Evolutionary conservation across 2,113 vertebrate species (phyloP).

Genomic region (Hemiscyllium ocellatum): DNA sequence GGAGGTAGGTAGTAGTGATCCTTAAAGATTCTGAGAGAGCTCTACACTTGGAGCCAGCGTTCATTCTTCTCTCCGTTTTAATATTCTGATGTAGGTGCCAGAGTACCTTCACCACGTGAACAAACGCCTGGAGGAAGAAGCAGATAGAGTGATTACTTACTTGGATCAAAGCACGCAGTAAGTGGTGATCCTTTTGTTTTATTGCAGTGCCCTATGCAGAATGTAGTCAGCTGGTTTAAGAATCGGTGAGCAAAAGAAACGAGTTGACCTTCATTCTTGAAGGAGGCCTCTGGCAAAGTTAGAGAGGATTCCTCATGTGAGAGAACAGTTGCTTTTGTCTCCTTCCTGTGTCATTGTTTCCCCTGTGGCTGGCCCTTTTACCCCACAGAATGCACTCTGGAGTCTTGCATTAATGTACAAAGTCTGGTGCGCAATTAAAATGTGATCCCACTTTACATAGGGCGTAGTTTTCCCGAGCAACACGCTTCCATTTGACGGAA

Average conservation of each 20-base stretch:
- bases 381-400: background rate
- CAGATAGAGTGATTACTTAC: constrained; percentile 68
- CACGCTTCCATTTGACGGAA: background rate
- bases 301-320: background rate
- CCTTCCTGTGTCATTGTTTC: constrained; percentile 31
- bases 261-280: background rate
- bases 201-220: too few relatives aligned
- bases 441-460: background rate
- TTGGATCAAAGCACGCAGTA: constrained; percentile 71
- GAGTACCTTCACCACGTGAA: constrained; percentile 72
- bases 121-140: constrained; percentile 69
- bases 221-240: background rate
- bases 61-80: background rate
- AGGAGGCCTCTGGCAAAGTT: background rate
- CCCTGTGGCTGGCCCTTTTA: background rate
- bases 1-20: constrained; percentile 52
- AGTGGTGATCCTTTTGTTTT: constrained; percentile 45
- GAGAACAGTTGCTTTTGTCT: background rate
- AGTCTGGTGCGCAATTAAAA: background rate
- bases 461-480: background rate
- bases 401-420: background rate
- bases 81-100: constrained; percentile 53
- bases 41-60: background rate
- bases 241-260: background rate
- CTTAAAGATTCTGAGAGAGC: background rate